Evolutionary conservation across 2,113 vertebrate species (phyloP), one percentile per base, ranked within the genome.

Genomic region (Anguilla japonica): DNA sequence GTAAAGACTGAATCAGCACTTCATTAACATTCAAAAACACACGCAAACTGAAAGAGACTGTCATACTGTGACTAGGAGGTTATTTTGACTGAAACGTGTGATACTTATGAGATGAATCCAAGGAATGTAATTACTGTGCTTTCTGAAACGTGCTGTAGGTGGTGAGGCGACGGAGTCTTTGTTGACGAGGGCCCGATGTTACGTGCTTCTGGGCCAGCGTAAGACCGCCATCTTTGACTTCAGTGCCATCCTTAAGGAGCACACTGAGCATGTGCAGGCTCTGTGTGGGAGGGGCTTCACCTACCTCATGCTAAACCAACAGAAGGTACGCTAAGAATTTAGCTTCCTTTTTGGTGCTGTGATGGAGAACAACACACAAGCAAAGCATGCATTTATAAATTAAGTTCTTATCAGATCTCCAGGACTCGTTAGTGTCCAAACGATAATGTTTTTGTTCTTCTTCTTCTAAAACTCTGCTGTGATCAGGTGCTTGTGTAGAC

Each of bases 161-260:
- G 95, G 96, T 0, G 92, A 89, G 71, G 97, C 95, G 63, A 90
- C 87, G 8, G 96, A 98, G n/a, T 96, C 96, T 1, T 93, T 99
- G 86, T 94, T 99, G 82, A 89, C 94, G 90, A 95, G 98, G 83
- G 98, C 96, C 0, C 94, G 89, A 41, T 99, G 98, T 81, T 99
- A 99, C 0, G 96, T 93, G 43, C 86, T 91, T 85, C 96, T 99
- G 29, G 97, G 97, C 41, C 98, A 97, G 92, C 95, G 94, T 91
- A 99, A 97, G 95, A 99, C 97, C 0, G 97, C 98, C 0, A 95
- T 99, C 91, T 98, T 97, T 90, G 98, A 99, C 88, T 97, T 98
- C 89, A 97, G 95, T 80, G 90, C 96, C 1, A 90, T 97, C 86
- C 93, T 99, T 3, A 97, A 95, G 90, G 94, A 95, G 8, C 90